Evolutionary conservation across 2,113 vertebrate species (phyloP).

Genomic region (Willisornis vidua): DNA sequence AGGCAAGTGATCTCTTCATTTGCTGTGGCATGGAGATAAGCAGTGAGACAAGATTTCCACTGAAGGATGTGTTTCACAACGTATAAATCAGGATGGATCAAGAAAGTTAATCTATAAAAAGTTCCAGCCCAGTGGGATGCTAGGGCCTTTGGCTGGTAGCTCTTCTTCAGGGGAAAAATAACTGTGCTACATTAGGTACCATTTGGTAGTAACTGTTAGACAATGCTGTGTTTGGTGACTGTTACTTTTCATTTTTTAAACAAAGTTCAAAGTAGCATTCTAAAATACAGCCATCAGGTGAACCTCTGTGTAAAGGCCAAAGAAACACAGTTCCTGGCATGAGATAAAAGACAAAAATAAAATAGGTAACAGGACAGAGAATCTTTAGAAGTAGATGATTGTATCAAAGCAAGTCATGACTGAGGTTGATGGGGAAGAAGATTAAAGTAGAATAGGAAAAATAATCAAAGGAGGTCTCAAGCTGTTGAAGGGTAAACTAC

Average conservation of each 20-base stretch:
- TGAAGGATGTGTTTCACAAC: not conserved
- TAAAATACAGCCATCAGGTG: not conserved
- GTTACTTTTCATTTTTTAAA: not conserved
- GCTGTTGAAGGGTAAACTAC: not conserved
- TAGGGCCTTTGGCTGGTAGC: not conserved
- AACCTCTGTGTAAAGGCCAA: not conserved
- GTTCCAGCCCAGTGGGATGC: not conserved
- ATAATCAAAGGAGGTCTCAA: not conserved
- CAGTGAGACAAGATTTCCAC: not conserved
- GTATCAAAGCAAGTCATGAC: not conserved
- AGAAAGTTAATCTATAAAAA: not conserved
- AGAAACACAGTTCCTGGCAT: not conserved
- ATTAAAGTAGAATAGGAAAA: constrained; percentile 8
- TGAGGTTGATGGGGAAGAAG: not conserved
- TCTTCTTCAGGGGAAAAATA: not conserved
- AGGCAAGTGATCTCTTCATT: not conserved
- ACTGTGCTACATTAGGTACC: not conserved
- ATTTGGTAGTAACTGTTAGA: not conserved
- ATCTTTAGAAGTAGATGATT: not conserved
- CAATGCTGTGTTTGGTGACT: not conserved
- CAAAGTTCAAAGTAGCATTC: not conserved
- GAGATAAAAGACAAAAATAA: constrained; percentile 23
- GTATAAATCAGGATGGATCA: not conserved
- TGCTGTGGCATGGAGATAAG: not conserved
- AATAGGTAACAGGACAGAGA: not conserved